A percentile compares a stretch with the other conserved stretches of the same genome.
phyloP scores from a whole-genome alignment of 2,888 invertebrate genomes.

The Drosophila antonietae region DNA sequence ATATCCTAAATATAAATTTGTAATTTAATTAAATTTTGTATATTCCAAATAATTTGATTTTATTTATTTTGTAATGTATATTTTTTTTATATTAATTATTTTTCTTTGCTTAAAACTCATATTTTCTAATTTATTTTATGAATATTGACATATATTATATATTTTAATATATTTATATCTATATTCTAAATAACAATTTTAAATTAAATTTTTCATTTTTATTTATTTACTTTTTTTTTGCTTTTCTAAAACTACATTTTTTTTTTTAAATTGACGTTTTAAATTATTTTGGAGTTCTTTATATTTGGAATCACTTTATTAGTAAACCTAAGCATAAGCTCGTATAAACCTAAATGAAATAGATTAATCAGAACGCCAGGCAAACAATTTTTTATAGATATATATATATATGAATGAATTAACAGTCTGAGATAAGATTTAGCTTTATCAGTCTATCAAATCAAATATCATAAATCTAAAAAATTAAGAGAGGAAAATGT shows the following conservation, averaged over 20 bases:
- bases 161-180: too few species aligned
- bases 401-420: background rate
- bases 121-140: background rate
- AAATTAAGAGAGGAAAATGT: too few species aligned
- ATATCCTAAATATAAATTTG: too few species aligned
- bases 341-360: background rate
- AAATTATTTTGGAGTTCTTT: background rate
- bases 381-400: slow-evolving; percentile 16
- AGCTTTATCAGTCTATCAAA: background rate
- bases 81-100: too few species aligned
- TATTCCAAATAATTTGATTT: background rate
- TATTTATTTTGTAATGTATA: too few species aligned
- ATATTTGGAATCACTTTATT: background rate
- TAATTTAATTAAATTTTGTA: too few species aligned
- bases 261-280: background rate
- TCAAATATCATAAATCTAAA: slow-evolving; percentile 2
- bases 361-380: slow-evolving; percentile 9
- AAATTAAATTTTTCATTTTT: background rate
- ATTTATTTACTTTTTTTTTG: too few species aligned
- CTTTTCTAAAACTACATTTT: too few species aligned
- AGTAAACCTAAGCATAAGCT: background rate
- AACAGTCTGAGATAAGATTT: background rate
- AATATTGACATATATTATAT: background rate
- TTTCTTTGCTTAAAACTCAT: too few species aligned
- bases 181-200: too few species aligned